Base-by-base conservation (phyloP, 2,888 invertebrate species). In the Smittia aterrima region DNA sequence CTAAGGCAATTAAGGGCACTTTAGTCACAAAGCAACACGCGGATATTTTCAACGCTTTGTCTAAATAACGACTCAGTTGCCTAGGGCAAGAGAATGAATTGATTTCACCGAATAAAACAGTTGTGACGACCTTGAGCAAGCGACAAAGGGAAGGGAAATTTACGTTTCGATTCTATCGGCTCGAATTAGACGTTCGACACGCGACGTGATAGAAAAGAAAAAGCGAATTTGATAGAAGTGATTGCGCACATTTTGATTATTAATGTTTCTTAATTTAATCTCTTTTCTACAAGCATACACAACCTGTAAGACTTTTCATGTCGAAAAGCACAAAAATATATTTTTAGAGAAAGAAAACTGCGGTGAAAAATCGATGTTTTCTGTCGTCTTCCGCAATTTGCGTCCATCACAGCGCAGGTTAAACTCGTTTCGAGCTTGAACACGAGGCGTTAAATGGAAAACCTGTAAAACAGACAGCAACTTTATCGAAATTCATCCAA, bases 291-390 rank as follows among this genome's bases (percentile, higher is more conserved):
- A 32, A n/a, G n/a, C n/a, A n/a, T n/a, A n/a, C n/a, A 38, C 38
- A 38, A 38, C 4, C 11, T 11, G 38, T 11, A 11, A 38, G 38
- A 47, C 47, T 47, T 47, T n/a, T 6, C 47, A 11, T 47, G n/a
- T 47, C 47, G 16, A 47, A 11, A 47, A 47, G 47, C 47, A 11
- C 16, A 11, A 6, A n/a, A 47, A 47, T 47, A 6, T 47, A 47
- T 47, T 47, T 47, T 47, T 11, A 47, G 16, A 2, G 16, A 11
- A 11, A 11, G 47, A 38, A n/a, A n/a, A 47, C 3, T n/a, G 47
- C 47, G 47, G 47, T 11, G 47, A n/a, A 47, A 47, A 47, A 47
- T 47, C 47, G n/a, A 47, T 47, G 13, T n/a, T 47, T 47, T n/a
- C n/a, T 3, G 47, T 47, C 11, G 2, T 47, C 47, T 47, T 47